A percentile compares a stretch with the other conserved stretches of the same genome.
Conservation (phyloP, 2,888 invertebrate species). For the Platerodrilus igneus region DNA sequence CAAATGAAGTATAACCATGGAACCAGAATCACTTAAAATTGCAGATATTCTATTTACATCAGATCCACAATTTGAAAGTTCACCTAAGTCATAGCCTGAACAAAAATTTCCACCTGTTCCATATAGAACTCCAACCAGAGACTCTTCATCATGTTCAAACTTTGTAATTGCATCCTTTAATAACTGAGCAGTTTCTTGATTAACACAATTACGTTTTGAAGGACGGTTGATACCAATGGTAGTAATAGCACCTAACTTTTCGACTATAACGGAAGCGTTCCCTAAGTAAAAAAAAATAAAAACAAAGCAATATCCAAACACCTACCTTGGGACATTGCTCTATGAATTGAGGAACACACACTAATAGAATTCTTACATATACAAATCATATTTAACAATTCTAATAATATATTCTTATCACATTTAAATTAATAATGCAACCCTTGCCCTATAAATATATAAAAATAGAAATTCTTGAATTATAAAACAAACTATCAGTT, state of each 20-base stretch:
- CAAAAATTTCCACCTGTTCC: conserved; percentile 94
- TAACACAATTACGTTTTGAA: conserved; percentile 76
- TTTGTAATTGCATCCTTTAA: conserved; percentile 67
- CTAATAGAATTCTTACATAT: too few relatives aligned
- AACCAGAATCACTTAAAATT: conserved; percentile 46
- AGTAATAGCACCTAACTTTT: conserved; percentile 62
- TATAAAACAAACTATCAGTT: too few relatives aligned
- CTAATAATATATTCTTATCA: too few relatives aligned
- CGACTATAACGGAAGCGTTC: conserved; percentile 48
- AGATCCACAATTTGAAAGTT: conserved; percentile 52
- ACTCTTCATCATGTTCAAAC: conserved; percentile 72
- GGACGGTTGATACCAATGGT: conserved; percentile 87
- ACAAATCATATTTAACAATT: too few relatives aligned
- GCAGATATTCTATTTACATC: conserved; percentile 19
- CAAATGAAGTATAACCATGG: conserved; percentile 48
- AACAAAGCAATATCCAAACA: too few relatives aligned
- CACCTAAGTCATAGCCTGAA: conserved; percentile 83
- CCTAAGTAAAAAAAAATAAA: too few relatives aligned
- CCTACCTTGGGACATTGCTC: too few relatives aligned
- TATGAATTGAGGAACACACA: too few relatives aligned
- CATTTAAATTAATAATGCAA: too few relatives aligned
- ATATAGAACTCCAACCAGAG: conserved; percentile 73
- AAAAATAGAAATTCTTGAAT: too few relatives aligned
- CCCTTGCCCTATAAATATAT: too few relatives aligned
- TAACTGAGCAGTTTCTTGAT: conserved; percentile 62